Conservation (phyloP, 2,888 invertebrate genomes). For the Tipula lateralis region DNA sequence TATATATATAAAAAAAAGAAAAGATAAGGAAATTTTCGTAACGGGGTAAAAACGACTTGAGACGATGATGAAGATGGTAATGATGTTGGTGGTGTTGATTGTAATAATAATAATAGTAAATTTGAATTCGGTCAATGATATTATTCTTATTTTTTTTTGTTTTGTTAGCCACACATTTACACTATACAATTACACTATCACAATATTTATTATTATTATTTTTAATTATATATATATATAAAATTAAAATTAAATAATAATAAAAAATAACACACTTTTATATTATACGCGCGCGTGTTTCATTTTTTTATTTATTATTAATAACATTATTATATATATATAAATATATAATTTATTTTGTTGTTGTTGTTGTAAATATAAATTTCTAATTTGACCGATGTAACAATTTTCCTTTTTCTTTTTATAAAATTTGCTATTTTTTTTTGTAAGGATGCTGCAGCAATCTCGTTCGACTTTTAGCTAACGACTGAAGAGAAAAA, state of each 20-base stretch:
- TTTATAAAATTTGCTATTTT: conserved; percentile 29
- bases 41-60: conserved; percentile 26
- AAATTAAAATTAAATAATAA: conserved; percentile 27
- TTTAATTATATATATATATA: neutral
- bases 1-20: neutral
- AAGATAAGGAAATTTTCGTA: conserved; percentile 28
- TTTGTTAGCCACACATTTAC: conserved; percentile 28
- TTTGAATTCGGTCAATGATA: conserved; percentile 3
- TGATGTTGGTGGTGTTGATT: neutral
- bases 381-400: conserved; percentile 34
- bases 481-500: conserved; percentile 36
- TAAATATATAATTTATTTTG: conserved; percentile 19
- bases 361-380: conserved; percentile 26
- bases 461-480: conserved; percentile 37
- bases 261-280: neutral
- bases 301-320: conserved; percentile 19
- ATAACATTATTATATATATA: conserved; percentile 14
- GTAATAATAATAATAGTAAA: conserved; percentile 26
- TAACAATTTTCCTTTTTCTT: conserved; percentile 33
- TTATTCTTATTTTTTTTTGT: neutral
- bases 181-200: conserved; percentile 28
- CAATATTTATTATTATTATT: conserved; percentile 14
- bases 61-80: conserved; percentile 27
- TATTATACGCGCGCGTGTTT: conserved; percentile 29
- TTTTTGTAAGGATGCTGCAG: conserved; percentile 33